Base-by-base conservation (phyloP, 37 sponge, comb jelly and placozoan genomes). In the Beroe forskalii region DNA sequence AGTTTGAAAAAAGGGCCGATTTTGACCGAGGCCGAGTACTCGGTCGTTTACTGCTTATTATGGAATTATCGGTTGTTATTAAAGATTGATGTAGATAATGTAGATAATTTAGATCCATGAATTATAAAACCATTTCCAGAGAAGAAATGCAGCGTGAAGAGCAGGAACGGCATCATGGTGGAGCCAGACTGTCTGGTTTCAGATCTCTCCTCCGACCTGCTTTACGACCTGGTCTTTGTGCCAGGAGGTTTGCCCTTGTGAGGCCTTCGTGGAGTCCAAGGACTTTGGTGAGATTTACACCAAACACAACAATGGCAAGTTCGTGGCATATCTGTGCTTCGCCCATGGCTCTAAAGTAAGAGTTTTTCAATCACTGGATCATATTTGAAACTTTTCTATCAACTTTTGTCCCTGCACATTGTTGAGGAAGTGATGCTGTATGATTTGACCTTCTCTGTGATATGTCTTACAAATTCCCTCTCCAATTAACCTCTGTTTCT, bases 261-360 rank as follows among this genome's bases (percentile, higher is more conserved):
- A 80, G 27, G 55, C 48, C 9, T 80, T 80, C 22, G 86, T 48
- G 2, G 86, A 25, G n/a, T 80, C 86, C 27, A 8, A 39, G 42
- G 1, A 22, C 2, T 32, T 80, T 23, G 55, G 86, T 4, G 86
- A 80, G 4, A 44, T 44, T 37, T 80, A 44, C 86, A 41, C n/a
- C 30, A 9, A 37, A 4, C 86, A 80, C 86, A 80, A 80, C 86
- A 44, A 80, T 3, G 41, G 6, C 24, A 44, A 44, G n/a, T n/a
- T n/a, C n/a, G n/a, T n/a, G n/a, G n/a, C n/a, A 9, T 80, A 80
- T 80, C 31, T 80, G 86, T 80, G 86, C 86, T 43, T 80, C 86
- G 2, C 86, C 86, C 25, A 44, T 80, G 8, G 48, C 55, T 44
- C 22, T 80, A 1, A 80, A 80, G 86, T 80, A 44, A 38, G 86